Base-by-base conservation (phyloP, 2,113 vertebrate genomes). In the Guaruba guarouba region DNA sequence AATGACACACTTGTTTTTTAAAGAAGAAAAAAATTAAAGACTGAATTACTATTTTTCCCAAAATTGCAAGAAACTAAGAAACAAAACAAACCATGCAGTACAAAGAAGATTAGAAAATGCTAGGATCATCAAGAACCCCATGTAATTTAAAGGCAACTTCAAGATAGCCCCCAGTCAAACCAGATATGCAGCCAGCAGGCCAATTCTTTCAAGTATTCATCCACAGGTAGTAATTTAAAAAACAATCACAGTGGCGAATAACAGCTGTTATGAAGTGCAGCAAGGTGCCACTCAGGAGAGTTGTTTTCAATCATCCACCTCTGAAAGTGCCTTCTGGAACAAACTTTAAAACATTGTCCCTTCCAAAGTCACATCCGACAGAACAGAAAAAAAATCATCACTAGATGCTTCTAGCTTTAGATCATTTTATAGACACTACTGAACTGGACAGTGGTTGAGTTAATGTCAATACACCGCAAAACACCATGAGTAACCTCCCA, bases 201-300 rank as follows among this genome's bases (percentile, higher is more conserved):
- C 93, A 94, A 57, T 96, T 96, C 85, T 77, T 94, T 81, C 90
- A 95, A 80, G 92, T 90, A 91, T 93, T 92, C 93, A 93, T 96
- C 94, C 88, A 83, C 85, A 93, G 90, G 90, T 92, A 96, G 93
- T 68, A 94, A 96, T 97, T 97, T 94, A 88, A 93, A 90, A 93
- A 81, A 96, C 87, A 95, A 92, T 95, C 92, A 91, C 89, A 95
- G 85, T 49, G 76, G 88, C 70, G 82, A 94, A 95, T 90, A 95
- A 96, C 95, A 97, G 85, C 93, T 92, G 92, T 95, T 96, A 95
- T 64, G 88, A 90, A 95, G 64, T 95, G 92, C 90, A 94, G 95
- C 93, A 90, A 96, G 90, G 92, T 95, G 94, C 79, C 88, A 84
- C 93, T 95, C 92, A 93, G 85, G 55, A 95, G 79, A 90, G 85